Base-by-base conservation (phyloP, 2,888 invertebrate species). In the Xylocampa areola region DNA sequence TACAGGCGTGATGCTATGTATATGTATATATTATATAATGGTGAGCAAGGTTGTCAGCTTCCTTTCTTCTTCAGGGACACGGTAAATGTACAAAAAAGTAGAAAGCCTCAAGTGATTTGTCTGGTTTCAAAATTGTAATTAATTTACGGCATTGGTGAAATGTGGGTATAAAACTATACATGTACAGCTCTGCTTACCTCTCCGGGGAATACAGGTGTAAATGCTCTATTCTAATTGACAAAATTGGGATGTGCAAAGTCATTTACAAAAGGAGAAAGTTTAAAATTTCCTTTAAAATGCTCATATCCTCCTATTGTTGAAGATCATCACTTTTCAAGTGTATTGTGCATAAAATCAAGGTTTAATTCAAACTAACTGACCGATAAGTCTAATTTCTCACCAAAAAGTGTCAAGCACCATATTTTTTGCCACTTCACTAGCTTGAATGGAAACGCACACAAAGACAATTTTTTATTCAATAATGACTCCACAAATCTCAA, bases 371-470 rank as follows among this genome's bases (percentile, higher is more conserved):
- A 67, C 51, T 41, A 33, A 32, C 48, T 72, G 73, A 69, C 69
- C 69, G 68, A 69, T 55, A 51, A 58, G 17, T 69, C 69, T 36
- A 52, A 72, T 72, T 69, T 67, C 37, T 54, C 29, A 50, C 14
- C 7, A 54, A 48, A 66, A 71, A 55, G 49, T 71, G 68, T 71
- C 72, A 68, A 71, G 67, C 30, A 50, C 44, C 51, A 32, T 45
- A 45, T 1, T 70, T 66, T 59, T 70, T 60, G 47, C 60, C 10
- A 23, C 25, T 3, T 40, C 19, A 47, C 45, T n/a, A 33, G 50
- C 60, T 35, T 71, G 67, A 72, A 72, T 72, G 72, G 52, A 40
- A 40, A 39, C 27, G 29, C 45, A 61, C 52, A 71, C 65, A 67
- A 70, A 58, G 58, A 58, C 5, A 0, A 4, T 10, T 41, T 72